Conservation (phyloP, 1,140 invertebrate species). For the Drosophila arizonae region DNA sequence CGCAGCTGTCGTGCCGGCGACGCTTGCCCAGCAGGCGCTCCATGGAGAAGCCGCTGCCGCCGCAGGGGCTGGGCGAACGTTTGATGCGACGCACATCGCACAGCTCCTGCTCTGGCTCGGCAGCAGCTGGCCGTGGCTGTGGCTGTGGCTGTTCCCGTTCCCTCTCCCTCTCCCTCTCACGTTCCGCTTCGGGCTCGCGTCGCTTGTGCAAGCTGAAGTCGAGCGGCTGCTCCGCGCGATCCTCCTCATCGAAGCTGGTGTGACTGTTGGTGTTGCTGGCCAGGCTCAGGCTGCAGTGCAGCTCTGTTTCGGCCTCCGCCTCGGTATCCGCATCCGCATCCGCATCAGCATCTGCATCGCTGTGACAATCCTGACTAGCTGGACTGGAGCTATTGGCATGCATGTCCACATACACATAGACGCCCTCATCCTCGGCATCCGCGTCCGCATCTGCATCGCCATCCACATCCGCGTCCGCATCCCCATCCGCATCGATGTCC, state of each 20-base stretch:
- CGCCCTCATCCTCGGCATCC: constrained; percentile 57
- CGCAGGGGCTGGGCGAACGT: constrained; percentile 56
- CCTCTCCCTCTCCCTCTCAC: neutral
- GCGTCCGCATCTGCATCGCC: constrained; percentile 49
- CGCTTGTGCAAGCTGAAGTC: constrained; percentile 79
- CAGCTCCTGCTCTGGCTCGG: neutral
- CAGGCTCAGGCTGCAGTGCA: constrained; percentile 65
- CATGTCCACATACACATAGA: constrained; percentile 74
- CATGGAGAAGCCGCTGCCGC: constrained; percentile 67
- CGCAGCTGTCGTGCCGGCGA: constrained; percentile 57
- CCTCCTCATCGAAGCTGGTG: constrained; percentile 28
- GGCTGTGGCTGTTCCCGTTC: neutral
- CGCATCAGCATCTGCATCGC: constrained; percentile 48
- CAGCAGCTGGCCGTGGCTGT: neutral
- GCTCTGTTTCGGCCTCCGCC: constrained; percentile 52
- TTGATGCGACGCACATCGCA: constrained; percentile 28
- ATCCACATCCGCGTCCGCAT: constrained; percentile 35
- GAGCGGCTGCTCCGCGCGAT: constrained; percentile 60
- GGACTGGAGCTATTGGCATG: constrained; percentile 71
- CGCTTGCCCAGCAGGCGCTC: constrained; percentile 71
- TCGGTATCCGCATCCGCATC: constrained; percentile 37
- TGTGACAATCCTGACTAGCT: constrained; percentile 61
- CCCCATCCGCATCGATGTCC: constrained; percentile 20
- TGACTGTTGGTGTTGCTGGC: constrained; percentile 51
- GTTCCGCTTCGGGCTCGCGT: constrained; percentile 20